Evolutionary conservation across 1,140 invertebrate genomes (phyloP).

Genomic region (Drosophila jambulina): DNA sequence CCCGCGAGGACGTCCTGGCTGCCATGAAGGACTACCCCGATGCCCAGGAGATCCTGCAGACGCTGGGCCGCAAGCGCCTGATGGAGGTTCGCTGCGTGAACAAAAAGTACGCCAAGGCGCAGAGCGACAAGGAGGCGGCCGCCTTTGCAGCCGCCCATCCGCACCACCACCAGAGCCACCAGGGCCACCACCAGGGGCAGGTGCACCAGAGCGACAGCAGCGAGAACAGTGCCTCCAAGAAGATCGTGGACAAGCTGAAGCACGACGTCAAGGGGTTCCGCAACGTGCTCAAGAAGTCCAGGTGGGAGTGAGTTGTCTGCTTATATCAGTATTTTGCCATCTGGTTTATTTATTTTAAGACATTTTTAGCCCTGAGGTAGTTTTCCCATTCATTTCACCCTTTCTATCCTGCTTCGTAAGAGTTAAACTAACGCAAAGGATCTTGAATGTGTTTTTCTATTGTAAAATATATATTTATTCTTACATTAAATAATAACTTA

Average conservation of each 20-base stretch:
- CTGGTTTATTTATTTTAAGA: no score
- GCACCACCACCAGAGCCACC: constrained; percentile 60
- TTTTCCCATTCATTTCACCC: neutral
- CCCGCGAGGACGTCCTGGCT: constrained; percentile 96
- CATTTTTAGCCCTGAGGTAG: no score
- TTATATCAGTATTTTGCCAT: neutral
- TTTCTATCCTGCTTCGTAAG: no score
- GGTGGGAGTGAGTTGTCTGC: constrained; percentile 61
- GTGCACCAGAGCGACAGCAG: constrained; percentile 86
- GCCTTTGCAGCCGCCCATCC: constrained; percentile 68
- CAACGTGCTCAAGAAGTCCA: constrained; percentile 88
- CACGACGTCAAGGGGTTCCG: constrained; percentile 92
- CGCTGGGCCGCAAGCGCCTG: constrained; percentile 93
- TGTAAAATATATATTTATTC: neutral
- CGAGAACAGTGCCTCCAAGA: constrained; percentile 89
- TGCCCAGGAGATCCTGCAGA: constrained; percentile 96
- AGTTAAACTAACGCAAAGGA: no score
- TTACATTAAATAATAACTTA: no score
- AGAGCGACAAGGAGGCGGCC: constrained; percentile 69
- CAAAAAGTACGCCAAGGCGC: constrained; percentile 80
- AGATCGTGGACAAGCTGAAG: constrained; percentile 92
- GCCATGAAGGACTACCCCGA: constrained; percentile 99
- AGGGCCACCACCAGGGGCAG: constrained; percentile 85
- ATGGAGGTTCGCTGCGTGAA: constrained; percentile 91
- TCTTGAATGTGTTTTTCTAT: no score